Evolutionary conservation across 2,888 invertebrate species (phyloP).

Genomic region (Parapristionchus giblindavisi): DNA sequence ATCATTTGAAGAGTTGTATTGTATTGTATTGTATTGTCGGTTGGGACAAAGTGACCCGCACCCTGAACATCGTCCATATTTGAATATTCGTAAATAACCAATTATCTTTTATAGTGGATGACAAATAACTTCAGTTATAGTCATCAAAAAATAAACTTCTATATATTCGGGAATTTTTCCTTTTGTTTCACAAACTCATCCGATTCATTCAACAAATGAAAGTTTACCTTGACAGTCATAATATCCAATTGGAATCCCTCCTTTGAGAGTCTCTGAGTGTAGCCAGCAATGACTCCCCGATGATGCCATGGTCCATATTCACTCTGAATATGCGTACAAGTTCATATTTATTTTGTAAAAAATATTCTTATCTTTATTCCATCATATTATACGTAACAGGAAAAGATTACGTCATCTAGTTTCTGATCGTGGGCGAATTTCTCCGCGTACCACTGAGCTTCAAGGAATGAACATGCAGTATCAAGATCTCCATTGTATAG

Average conservation of each 20-base stretch:
- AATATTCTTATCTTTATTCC: too few relatives aligned
- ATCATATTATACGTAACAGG: too few relatives aligned
- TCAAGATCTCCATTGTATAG: slow-evolving; percentile 73
- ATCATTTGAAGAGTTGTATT: slow-evolving; percentile 82
- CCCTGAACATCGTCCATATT: too few relatives aligned
- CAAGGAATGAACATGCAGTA: slow-evolving; percentile 65
- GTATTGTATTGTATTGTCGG: slow-evolving; percentile 84
- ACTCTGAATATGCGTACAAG: not conserved
- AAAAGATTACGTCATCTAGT: slow-evolving; percentile 7
- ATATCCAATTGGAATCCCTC: slow-evolving; percentile 51
- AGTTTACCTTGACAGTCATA: slow-evolving; percentile 53
- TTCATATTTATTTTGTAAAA: too few relatives aligned
- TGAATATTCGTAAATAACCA: too few relatives aligned
- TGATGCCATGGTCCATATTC: slow-evolving; percentile 13
- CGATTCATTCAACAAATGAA: too few relatives aligned
- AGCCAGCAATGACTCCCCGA: slow-evolving; percentile 30
- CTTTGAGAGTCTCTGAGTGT: slow-evolving; percentile 41
- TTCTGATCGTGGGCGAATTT: slow-evolving; percentile 11
- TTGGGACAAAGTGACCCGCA: slow-evolving; percentile 85
- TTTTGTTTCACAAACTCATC: too few relatives aligned
- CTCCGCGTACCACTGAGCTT: slow-evolving; percentile 42
- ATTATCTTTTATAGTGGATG: too few relatives aligned
- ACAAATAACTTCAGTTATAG: too few relatives aligned
- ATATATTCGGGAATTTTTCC: too few relatives aligned
- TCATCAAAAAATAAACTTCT: too few relatives aligned